phyloP scores from a whole-genome alignment of 1,140 invertebrate genomes.

The Leptopilina boulardi region DNA sequence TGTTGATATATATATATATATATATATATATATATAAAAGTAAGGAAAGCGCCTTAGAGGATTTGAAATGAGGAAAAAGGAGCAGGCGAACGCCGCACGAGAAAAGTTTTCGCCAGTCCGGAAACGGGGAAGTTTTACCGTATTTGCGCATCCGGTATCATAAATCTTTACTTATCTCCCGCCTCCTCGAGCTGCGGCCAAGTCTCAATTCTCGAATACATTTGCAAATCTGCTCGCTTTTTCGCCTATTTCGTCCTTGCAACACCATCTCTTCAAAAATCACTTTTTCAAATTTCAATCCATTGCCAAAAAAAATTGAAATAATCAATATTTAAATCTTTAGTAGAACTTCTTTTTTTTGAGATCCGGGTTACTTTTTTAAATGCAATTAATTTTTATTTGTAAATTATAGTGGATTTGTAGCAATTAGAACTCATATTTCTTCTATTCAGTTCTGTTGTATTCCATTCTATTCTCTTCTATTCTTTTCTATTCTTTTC shows the following conservation, averaged over 20 bases:
- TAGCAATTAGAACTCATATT: too few relatives aligned
- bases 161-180: constrained; percentile 59
- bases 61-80: constrained; percentile 47
- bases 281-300: constrained; percentile 31
- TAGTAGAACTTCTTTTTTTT: too few relatives aligned
- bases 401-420: too few relatives aligned
- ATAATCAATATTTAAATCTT: too few relatives aligned
- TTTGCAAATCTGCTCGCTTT: constrained; percentile 55
- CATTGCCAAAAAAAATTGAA: not conserved
- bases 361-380: too few relatives aligned
- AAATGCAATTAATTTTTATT: too few relatives aligned
- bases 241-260: constrained; percentile 30
- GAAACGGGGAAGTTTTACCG: constrained; percentile 66
- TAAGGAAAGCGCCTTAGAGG: constrained; percentile 52
- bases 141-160: constrained; percentile 64
- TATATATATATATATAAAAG: constrained; percentile 53
- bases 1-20: constrained; percentile 56
- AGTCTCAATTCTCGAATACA: constrained; percentile 56
- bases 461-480: too few relatives aligned
- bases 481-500: too few relatives aligned
- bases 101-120: constrained; percentile 64
- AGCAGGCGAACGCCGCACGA: constrained; percentile 47
- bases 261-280: not conserved
- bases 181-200: constrained; percentile 55
- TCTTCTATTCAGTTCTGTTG: too few relatives aligned